phyloP scores from a whole-genome alignment of 2,888 invertebrate species.

The Macrophya alboannulata region DNA sequence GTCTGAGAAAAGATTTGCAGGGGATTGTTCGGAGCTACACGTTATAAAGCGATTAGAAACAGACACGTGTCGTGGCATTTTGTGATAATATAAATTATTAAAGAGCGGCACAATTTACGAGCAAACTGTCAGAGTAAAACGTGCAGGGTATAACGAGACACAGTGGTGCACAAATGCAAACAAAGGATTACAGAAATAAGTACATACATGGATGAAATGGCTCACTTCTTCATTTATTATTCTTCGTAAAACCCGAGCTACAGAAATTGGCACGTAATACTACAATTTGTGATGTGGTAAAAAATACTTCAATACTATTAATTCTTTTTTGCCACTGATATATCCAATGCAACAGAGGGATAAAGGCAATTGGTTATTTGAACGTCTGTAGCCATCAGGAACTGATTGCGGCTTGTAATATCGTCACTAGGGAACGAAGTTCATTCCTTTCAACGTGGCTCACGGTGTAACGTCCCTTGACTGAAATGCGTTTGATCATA shows the following conservation, averaged over 20 bases:
- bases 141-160: background rate
- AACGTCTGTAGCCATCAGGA: too few relatives aligned
- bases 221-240: background rate
- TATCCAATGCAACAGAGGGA: too few relatives aligned
- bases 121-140: constrained; percentile 14
- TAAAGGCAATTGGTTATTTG: too few relatives aligned
- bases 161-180: background rate
- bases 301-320: background rate
- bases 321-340: background rate
- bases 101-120: constrained; percentile 14
- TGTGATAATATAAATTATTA: background rate
- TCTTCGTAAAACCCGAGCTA: background rate
- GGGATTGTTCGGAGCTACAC: background rate
- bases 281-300: constrained; percentile 5
- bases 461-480: too few relatives aligned
- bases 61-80: background rate
- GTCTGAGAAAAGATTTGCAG: background rate
- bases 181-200: background rate
- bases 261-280: background rate
- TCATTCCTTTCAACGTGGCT: too few relatives aligned
- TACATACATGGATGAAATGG: background rate
- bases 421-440: too few relatives aligned
- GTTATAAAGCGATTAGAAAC: background rate
- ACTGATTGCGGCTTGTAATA: too few relatives aligned
- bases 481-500: too few relatives aligned